phyloP scores from a whole-genome alignment of 2,888 invertebrate species.

The Scaptomyza tumidula region DNA sequence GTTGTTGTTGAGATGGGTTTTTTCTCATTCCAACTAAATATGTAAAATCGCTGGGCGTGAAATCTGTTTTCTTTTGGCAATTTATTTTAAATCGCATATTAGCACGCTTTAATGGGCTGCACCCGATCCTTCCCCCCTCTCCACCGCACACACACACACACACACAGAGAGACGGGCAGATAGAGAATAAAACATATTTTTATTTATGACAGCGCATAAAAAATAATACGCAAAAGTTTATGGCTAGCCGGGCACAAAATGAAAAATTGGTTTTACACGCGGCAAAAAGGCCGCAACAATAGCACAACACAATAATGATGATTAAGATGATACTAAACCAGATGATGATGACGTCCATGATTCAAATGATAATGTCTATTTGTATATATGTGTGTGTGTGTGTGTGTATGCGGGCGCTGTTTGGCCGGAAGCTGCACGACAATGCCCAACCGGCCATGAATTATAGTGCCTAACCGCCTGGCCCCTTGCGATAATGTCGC shows the following conservation, averaged over 20 bases:
- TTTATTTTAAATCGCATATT: slow-evolving; percentile 66
- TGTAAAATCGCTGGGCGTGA: slow-evolving; percentile 43
- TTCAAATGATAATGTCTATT: slow-evolving; percentile 30
- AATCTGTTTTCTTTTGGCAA: slow-evolving; percentile 61
- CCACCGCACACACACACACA: not conserved
- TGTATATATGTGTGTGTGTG: not conserved
- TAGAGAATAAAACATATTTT: slow-evolving; percentile 69
- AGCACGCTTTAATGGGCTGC: slow-evolving; percentile 61
- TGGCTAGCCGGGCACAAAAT: slow-evolving; percentile 72
- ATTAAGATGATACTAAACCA: slow-evolving; percentile 47
- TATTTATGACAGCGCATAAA: slow-evolving; percentile 71
- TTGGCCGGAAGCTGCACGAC: slow-evolving; percentile 26
- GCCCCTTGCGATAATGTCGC: slow-evolving; percentile 51
- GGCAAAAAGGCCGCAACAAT: slow-evolving; percentile 39
- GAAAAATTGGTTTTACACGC: slow-evolving; percentile 80
- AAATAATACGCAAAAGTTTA: slow-evolving; percentile 76
- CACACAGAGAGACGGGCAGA: not conserved
- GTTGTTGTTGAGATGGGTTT: not conserved
- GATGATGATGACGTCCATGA: slow-evolving; percentile 23
- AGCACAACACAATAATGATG: slow-evolving; percentile 42
- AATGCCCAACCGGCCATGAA: slow-evolving; percentile 55
- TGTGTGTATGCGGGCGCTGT: not conserved
- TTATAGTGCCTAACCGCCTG: slow-evolving; percentile 45
- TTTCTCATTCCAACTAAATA: not conserved
- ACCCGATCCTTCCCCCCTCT: not conserved